Base-by-base conservation (phyloP, 2,113 vertebrate species). In the Myotis brandtii region DNA sequence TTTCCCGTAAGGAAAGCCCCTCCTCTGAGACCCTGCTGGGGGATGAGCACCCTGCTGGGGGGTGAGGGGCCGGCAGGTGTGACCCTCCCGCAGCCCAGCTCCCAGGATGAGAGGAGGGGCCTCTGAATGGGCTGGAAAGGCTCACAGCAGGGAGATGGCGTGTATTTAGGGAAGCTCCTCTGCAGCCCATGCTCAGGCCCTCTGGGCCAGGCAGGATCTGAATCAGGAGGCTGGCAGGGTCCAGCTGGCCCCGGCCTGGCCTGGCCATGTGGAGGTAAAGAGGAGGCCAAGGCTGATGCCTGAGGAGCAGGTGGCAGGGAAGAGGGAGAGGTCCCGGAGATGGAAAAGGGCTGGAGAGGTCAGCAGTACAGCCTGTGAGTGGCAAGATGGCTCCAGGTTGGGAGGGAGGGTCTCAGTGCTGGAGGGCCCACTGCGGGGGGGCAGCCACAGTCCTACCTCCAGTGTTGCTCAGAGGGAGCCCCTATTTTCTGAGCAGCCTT, bases 321-420 rank as follows among this genome's bases (percentile, higher is more conserved):
- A 37, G 18, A 56, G 8, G 64, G 18, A 23, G 72, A 59, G 13
- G 11, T 20, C 32, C 11, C 67, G 37, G 54, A 64, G 32, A 56
- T 11, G 0, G 6, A 14, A 25, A 37, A 40, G 70, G 54, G 37
- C 89, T 52, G 20, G 48, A 73, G 30, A 6, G 27, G 23, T 23
- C 23, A 3, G 13, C 1, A 23, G 21, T n/a, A 16, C 0, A 21
- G 62, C 50, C 37, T 0, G 0, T 3, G 25, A 4, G 23, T 3
- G 1, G 32, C 7, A 43, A 72, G 86, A 81, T 0, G 14, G 18
- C 66, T 40, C 46, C 0, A 0, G n/a, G 14, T 2, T 14, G 21
- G 37, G 30, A 20, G 16, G 59, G 27, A 40, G 32, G 86, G 34
- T 30, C 40, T 67, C 48, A 4, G 5, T 13, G n/a, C 66, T 11